Evolutionary conservation across 2,113 vertebrate genomes (phyloP).

Genomic region (Esox niger): DNA sequence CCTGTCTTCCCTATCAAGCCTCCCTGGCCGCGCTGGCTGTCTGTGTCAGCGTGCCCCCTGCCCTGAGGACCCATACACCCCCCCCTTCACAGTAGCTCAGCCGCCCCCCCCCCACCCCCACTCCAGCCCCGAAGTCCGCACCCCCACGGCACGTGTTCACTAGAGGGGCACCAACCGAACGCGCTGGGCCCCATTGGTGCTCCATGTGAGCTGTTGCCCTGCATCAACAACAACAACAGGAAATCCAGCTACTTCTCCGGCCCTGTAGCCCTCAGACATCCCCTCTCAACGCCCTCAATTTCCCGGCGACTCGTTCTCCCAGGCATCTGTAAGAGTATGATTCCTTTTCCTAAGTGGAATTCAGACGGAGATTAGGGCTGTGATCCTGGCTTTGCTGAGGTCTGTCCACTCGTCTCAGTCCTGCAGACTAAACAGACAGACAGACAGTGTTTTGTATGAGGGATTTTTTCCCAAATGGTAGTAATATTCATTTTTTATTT

Average conservation of each 20-base stretch:
- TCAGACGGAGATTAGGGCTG: conserved; percentile 46
- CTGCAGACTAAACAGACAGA: conserved; percentile 45
- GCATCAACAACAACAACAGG: not conserved
- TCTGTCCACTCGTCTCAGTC: conserved; percentile 25
- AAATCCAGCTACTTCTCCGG: not conserved
- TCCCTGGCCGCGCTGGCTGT: conserved; percentile 1
- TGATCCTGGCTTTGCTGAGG: conserved; percentile 59
- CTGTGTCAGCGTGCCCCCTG: conserved; percentile 18
- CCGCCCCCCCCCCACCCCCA: conserved; percentile 10
- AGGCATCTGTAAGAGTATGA: conserved; percentile 50
- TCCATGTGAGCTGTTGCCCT: no score
- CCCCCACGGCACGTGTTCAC: conserved; percentile 42
- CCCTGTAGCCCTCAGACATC: not conserved
- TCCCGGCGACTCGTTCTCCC: conserved; percentile 12
- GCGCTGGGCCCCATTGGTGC: not conserved
- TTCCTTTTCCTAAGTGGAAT: conserved; percentile 48
- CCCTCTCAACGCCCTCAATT: conserved; percentile 20
- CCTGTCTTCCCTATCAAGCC: conserved; percentile 43
- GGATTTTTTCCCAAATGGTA: conserved; percentile 38
- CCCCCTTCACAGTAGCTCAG: conserved; percentile 24
- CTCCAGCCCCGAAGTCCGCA: no score
- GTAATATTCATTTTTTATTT: conserved; percentile 21
- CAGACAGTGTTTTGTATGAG: conserved; percentile 25
- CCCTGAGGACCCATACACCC: conserved; percentile 35
- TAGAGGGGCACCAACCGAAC: conserved; percentile 38